Evolutionary conservation across 1,140 invertebrate species (phyloP).

Genomic region (Holotrichia oblita): DNA sequence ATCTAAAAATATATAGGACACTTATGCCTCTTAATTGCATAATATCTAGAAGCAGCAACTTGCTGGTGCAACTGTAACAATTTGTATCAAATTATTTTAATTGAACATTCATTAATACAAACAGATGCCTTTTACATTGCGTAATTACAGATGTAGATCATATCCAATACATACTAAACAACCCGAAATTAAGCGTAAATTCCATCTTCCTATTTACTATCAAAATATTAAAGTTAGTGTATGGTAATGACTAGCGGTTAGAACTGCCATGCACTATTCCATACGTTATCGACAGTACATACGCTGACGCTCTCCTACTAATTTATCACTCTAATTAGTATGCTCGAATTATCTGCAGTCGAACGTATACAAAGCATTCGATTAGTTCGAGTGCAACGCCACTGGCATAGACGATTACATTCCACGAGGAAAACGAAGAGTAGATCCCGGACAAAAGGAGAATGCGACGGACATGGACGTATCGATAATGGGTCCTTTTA

Average conservation of each 20-base stretch:
- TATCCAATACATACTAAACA: too few relatives aligned
- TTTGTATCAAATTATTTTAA: too few relatives aligned
- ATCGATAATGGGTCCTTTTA: background rate
- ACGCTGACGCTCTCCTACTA: background rate
- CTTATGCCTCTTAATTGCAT: too few relatives aligned
- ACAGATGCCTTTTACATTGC: too few relatives aligned
- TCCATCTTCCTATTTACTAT: background rate
- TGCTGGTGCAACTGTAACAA: too few relatives aligned
- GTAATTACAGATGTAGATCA: too few relatives aligned
- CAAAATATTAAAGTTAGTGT: background rate
- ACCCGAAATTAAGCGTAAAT: background rate
- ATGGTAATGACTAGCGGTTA: too few relatives aligned
- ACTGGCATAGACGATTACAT: background rate
- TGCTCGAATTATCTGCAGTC: constrained; percentile 6
- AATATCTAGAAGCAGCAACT: too few relatives aligned
- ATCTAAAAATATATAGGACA: too few relatives aligned
- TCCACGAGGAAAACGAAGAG: background rate
- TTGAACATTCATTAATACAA: too few relatives aligned
- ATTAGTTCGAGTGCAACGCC: background rate
- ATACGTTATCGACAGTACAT: background rate
- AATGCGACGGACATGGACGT: background rate
- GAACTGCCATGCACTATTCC: background rate
- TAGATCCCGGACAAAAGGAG: background rate
- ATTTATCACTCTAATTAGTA: constrained; percentile 19
- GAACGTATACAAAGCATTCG: constrained; percentile 8